Conservation (phyloP, 2,888 invertebrate genomes). For the Synanthedon myopaeformis region DNA sequence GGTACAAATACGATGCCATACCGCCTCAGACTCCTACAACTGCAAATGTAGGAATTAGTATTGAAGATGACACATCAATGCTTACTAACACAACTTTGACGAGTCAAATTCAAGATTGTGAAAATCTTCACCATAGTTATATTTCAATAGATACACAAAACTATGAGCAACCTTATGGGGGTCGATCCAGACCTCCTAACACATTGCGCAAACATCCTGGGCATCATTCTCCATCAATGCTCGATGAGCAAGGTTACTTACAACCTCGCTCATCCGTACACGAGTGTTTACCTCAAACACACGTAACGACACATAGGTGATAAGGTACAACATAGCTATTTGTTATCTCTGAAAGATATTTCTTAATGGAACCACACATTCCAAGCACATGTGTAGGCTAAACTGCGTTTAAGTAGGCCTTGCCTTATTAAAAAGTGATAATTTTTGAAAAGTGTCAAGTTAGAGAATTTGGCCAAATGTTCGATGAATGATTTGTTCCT, state of each 20-base stretch:
- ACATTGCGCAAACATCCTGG: constrained; percentile 56
- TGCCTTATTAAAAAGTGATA: constrained; percentile 54
- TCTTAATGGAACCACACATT: constrained; percentile 64
- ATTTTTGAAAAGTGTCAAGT: constrained; percentile 27
- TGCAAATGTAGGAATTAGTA: constrained; percentile 60
- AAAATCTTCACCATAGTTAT: constrained; percentile 76
- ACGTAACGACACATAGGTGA: constrained; percentile 59
- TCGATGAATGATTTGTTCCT: constrained; percentile 40
- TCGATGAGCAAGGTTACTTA: constrained; percentile 66
- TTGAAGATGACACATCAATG: constrained; percentile 73
- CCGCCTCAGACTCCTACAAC: constrained; percentile 67
- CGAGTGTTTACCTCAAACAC: constrained; percentile 64
- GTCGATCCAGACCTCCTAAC: constrained; percentile 57
- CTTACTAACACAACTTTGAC: constrained; percentile 72
- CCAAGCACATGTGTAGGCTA: constrained; percentile 61
- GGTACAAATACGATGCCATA: constrained; percentile 77
- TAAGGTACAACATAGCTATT: constrained; percentile 34
- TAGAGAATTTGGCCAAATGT: constrained; percentile 41
- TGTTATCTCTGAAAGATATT: constrained; percentile 54
- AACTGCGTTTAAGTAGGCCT: constrained; percentile 44
- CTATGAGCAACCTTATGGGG: constrained; percentile 62
- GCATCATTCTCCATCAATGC: constrained; percentile 55
- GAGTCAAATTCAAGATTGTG: constrained; percentile 74
- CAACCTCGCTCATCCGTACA: constrained; percentile 64
- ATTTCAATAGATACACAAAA: constrained; percentile 74